Percentiles rank a stretch among this genome's conserved stretches.
phyloP scores from a whole-genome alignment of 1,140 invertebrate species.

The Vollenhovia emeryi region DNA sequence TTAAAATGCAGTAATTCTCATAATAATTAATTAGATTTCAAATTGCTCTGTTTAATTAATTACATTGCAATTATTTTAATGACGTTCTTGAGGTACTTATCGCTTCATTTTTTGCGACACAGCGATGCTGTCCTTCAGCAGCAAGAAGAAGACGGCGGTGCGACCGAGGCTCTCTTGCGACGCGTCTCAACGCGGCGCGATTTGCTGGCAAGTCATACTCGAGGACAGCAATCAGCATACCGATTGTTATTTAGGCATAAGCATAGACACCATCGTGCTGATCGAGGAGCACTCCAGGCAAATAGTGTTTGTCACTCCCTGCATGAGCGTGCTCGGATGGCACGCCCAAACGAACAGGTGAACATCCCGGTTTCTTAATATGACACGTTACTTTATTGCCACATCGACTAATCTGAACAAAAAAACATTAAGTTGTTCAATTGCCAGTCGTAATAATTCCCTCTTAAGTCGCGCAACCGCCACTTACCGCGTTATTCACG shows the following conservation, averaged over 20 bases:
- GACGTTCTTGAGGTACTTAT: conserved; percentile 1
- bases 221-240: conserved; percentile 90
- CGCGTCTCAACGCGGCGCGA: conserved; percentile 89
- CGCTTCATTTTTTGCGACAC: conserved; percentile 20
- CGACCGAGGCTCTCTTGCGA: conserved; percentile 90
- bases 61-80: conserved; percentile 1
- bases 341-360: conserved; percentile 89
- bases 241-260: conserved; percentile 95
- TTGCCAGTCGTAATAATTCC: conserved; percentile 5
- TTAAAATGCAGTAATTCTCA: neutral
- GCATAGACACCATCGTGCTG: conserved; percentile 94
- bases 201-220: conserved; percentile 92
- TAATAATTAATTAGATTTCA: neutral
- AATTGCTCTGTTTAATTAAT: neutral
- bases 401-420: neutral
- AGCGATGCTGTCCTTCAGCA: conserved; percentile 90
- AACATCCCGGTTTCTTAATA: neutral
- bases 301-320: conserved; percentile 95
- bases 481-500: conserved; percentile 14
- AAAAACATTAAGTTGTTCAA: neutral
- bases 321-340: conserved; percentile 94
- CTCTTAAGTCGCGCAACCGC: neutral
- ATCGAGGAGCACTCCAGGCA: conserved; percentile 94
- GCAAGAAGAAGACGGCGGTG: conserved; percentile 90
- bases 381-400: neutral